Conservation (phyloP, 2,888 invertebrate species). For the Andrena praecox region DNA sequence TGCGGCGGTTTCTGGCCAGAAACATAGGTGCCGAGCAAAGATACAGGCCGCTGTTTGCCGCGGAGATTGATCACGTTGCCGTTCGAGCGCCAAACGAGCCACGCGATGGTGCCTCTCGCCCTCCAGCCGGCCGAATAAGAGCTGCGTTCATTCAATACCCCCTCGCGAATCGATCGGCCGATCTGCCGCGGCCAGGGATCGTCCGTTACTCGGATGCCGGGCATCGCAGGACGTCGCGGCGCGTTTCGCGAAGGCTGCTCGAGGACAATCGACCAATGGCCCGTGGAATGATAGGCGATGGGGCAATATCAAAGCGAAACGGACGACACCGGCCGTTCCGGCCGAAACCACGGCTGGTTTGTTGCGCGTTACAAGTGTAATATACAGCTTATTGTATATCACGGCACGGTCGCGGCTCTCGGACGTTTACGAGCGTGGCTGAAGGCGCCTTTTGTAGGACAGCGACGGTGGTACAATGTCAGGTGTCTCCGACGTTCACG, state of each 20-base stretch:
- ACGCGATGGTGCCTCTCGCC: slow-evolving; percentile 49
- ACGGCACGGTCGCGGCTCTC: slow-evolving; percentile 57
- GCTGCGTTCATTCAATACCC: slow-evolving; percentile 23
- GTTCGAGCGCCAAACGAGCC: slow-evolving; percentile 60
- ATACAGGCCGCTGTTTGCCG: slow-evolving; percentile 63
- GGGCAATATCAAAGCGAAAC: slow-evolving; percentile 59
- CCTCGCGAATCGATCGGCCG: neutral
- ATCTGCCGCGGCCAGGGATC: neutral
- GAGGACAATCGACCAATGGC: neutral
- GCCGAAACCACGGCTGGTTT: slow-evolving; percentile 44
- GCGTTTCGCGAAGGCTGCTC: neutral
- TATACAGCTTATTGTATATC: slow-evolving; percentile 81
- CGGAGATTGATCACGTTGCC: slow-evolving; percentile 72
- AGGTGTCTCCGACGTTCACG: slow-evolving; percentile 67
- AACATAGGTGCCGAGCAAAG: slow-evolving; percentile 70
- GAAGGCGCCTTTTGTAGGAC: slow-evolving; percentile 72
- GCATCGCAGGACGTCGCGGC: neutral
- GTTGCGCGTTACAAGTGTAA: slow-evolving; percentile 74
- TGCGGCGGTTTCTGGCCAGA: slow-evolving; percentile 56
- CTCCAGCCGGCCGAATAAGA: slow-evolving; percentile 36
- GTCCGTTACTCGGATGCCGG: neutral
- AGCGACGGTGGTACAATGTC: slow-evolving; percentile 68
- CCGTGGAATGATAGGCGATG: slow-evolving; percentile 3
- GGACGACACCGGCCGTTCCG: slow-evolving; percentile 50
- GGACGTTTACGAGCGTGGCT: slow-evolving; percentile 78